Evolutionary conservation across 2,113 vertebrate genomes (phyloP), one percentile per base, ranked within the genome.

Genomic region (Malaclemys terrapin): DNA sequence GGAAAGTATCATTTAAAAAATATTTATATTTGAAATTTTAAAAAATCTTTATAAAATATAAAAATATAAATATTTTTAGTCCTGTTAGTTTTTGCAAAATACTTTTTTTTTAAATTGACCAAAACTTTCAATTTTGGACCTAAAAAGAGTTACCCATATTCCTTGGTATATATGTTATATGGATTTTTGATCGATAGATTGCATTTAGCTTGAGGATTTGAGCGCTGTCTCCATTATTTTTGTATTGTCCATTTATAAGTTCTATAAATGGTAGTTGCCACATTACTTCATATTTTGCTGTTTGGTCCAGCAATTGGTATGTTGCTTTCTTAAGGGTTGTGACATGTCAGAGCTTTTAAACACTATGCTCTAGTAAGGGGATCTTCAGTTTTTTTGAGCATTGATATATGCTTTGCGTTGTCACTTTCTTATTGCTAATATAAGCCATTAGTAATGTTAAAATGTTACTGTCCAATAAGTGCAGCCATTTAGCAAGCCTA

Each of bases 291-390:
- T 38, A 53, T 57, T 87, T 88, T 89, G 3, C 6, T 54, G 35
- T 35, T 47, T 75, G 14, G 78, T n/a, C 8, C 87, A 69, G 56
- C 4, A 82, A 80, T 89, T 80, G 62, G 2, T 65, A 10, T 93
- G 16, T 16, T 91, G 7, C 14, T 90, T 5, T 85, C 10, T 83
- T 91, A 17, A 69, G 82, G 76, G 54, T 91, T 96, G 85, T 52
- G 22, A 81, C 25, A 85, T 50, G 82, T 29, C 65, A 6, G 42
- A 72, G 87, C 25, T 79, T 81, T 85, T 22, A 76, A 69, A 88
- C 79, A 24, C 0, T 2, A 20, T n/a, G 3, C 24, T 78, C 50
- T 83, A 84, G 75, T 80, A 59, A 82, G n/a, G 87, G 8, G 42
- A 91, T 84, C 29, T 69, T 4, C 59, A 88, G 35, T 14, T 76